Evolutionary conservation across 2,888 invertebrate genomes (phyloP).

Genomic region (Tetragnatha montana): DNA sequence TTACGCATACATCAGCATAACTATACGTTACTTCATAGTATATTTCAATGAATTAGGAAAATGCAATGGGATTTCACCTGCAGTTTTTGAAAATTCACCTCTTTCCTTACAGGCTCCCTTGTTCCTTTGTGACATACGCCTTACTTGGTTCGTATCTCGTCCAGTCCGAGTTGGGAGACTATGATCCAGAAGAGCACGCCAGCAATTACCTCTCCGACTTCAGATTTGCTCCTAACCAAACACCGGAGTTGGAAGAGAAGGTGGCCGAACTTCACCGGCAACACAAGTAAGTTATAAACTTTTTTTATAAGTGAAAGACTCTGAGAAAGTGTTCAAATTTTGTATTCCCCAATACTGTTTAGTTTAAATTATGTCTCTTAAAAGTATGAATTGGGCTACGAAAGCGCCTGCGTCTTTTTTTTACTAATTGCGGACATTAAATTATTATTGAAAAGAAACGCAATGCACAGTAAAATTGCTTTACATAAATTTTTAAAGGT

Average conservation of each 20-base stretch:
- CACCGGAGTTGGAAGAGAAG: constrained; percentile 92
- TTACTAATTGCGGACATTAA: not conserved
- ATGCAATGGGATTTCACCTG: too few species aligned
- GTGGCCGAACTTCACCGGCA: constrained; percentile 96
- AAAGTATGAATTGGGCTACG: not conserved
- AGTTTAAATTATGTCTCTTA: not conserved
- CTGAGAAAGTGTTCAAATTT: too few species aligned
- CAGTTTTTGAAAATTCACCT: too few species aligned
- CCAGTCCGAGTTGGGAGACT: constrained; percentile 98
- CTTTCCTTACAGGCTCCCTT: constrained; percentile 87
- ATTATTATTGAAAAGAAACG: not conserved
- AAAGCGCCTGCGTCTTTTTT: not conserved
- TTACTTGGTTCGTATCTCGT: constrained; percentile 92
- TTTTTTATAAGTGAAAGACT: not conserved
- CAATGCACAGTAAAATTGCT: too few species aligned
- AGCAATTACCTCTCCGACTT: constrained; percentile 89
- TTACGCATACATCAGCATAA: too few species aligned
- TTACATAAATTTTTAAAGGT: too few species aligned
- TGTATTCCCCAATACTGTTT: not conserved
- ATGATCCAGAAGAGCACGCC: constrained; percentile 83
- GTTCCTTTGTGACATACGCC: constrained; percentile 97
- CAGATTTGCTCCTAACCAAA: constrained; percentile 94
- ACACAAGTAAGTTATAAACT: constrained; percentile 82
- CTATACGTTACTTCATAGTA: too few species aligned
- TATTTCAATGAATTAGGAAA: too few species aligned